Evolutionary conservation across 2,888 invertebrate species (phyloP).

Genomic region (Rugalucina vietnamica): DNA sequence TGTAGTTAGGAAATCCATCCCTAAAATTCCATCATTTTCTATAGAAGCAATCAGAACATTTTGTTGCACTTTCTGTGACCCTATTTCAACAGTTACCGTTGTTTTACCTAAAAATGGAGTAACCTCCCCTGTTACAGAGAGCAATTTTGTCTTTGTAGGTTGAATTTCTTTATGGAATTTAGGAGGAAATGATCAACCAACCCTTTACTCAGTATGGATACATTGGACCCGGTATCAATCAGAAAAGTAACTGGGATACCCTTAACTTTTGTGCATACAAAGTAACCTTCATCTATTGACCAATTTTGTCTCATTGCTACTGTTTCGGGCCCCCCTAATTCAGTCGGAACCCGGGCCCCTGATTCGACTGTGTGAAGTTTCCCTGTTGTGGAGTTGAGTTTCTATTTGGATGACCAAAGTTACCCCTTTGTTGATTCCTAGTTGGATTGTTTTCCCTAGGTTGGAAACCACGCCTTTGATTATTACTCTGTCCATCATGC

Average conservation of each 20-base stretch:
- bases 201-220: constrained; percentile 20
- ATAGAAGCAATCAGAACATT: not conserved
- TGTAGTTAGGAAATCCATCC: not conserved
- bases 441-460: not conserved
- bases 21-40: not conserved
- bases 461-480: not conserved
- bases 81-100: constrained; percentile 1
- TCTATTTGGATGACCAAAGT: too few relatives aligned
- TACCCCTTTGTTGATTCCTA: not conserved
- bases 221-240: constrained; percentile 34
- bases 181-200: not conserved
- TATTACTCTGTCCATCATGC: not conserved
- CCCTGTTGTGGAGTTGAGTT: not conserved
- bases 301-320: constrained; percentile 6
- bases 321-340: constrained; percentile 13
- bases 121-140: constrained; percentile 42
- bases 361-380: constrained; percentile 26
- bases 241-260: constrained; percentile 21
- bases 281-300: constrained; percentile 19
- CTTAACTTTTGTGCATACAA: constrained; percentile 10
- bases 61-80: constrained; percentile 19
- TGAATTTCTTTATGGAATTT: not conserved
- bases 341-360: constrained; percentile 25
- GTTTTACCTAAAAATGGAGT: constrained; percentile 40
- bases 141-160: constrained; percentile 11